phyloP scores from a whole-genome alignment of 2,113 vertebrate genomes.

The Thamnophis sirtalis region DNA sequence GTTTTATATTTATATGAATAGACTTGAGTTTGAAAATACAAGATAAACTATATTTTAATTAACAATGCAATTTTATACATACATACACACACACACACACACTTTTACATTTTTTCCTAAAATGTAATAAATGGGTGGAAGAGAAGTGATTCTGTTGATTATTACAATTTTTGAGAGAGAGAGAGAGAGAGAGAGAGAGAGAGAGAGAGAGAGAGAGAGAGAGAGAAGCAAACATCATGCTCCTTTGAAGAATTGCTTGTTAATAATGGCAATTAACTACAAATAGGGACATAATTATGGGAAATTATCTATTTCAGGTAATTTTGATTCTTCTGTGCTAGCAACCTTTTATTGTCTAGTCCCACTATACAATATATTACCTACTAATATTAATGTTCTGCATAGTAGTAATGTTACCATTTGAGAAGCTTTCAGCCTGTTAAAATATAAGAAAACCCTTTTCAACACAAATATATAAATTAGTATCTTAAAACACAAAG shows the following conservation, averaged over 20 bases:
- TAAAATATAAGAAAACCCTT: constrained; percentile 35
- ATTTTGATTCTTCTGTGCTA: not conserved
- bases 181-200: no score
- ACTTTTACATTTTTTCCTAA: not conserved
- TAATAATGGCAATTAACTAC: constrained; percentile 30
- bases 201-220: no score
- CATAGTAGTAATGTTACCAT: constrained; percentile 3
- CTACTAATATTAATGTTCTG: constrained; percentile 23
- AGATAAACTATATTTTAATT: not conserved
- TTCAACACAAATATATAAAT: constrained; percentile 23
- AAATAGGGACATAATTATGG: constrained; percentile 1
- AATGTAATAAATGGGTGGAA: not conserved
- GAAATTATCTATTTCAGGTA: constrained; percentile 28
- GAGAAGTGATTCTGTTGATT: not conserved
- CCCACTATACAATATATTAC: not conserved
- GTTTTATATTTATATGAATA: not conserved
- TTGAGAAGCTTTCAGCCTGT: constrained; percentile 38
- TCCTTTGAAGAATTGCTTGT: constrained; percentile 10
- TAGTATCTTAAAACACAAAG: constrained; percentile 16
- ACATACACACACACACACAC: no score
- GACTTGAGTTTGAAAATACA: not conserved
- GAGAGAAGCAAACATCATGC: not conserved
- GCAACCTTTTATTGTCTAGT: constrained; percentile 27
- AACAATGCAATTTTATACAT: not conserved
- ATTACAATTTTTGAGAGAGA: not conserved